A percentile compares a stretch with the other conserved stretches of the same genome.
phyloP scores from a whole-genome alignment of 2,797 vertebrate species.

The Syngnathus acus region DNA sequence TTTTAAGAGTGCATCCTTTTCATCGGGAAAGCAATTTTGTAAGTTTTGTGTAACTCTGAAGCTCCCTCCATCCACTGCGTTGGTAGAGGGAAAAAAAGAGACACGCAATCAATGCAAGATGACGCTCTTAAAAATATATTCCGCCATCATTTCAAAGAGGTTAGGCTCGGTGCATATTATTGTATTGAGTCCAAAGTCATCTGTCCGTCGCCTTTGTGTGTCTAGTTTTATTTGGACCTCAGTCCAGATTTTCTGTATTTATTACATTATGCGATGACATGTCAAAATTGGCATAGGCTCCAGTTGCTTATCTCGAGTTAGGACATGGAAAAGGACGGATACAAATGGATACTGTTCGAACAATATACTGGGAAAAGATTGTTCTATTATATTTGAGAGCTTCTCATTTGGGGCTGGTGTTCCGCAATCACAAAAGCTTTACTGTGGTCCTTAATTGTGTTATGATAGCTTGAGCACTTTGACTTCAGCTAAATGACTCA shows the following conservation, averaged over 20 bases:
- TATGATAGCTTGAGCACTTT: slow-evolving; percentile 1
- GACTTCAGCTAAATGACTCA: background rate
- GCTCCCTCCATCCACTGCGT: background rate
- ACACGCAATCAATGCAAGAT: background rate
- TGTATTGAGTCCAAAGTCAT: background rate
- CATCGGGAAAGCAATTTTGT: background rate
- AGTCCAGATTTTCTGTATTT: background rate
- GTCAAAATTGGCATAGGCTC: background rate
- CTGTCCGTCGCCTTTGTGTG: background rate
- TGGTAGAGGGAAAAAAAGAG: background rate
- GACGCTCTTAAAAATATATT: no score
- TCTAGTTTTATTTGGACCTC: background rate
- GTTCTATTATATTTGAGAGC: background rate
- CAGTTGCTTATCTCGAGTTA: background rate
- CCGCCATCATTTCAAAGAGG: background rate
- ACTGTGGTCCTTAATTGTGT: background rate
- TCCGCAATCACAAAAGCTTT: background rate
- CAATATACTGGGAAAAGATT: background rate
- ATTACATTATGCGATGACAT: background rate
- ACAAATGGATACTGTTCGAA: background rate
- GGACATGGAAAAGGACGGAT: background rate
- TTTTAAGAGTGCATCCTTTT: background rate
- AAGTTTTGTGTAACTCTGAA: background rate
- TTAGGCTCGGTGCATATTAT: background rate
- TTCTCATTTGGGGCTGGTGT: background rate